Percentiles rank a stretch among this genome's conserved stretches.
Conservation (phyloP, 2,888 invertebrate species). For the Lithophane semibrunnea region DNA sequence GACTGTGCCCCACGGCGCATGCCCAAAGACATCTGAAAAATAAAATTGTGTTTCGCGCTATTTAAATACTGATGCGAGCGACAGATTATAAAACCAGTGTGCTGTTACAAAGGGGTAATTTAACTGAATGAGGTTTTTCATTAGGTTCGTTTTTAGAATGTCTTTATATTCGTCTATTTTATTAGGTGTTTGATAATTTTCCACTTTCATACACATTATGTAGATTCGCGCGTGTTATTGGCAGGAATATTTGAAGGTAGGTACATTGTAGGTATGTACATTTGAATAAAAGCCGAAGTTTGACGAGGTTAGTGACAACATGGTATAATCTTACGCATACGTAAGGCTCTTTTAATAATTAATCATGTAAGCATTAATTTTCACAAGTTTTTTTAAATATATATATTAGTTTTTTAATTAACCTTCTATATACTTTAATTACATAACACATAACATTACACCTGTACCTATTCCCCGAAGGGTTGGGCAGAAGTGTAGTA, state of each 20-base stretch:
- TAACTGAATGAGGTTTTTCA: slow-evolving; percentile 67
- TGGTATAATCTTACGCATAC: not conserved
- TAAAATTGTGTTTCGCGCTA: slow-evolving; percentile 80
- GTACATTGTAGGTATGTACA: not conserved
- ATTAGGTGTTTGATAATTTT: slow-evolving; percentile 60
- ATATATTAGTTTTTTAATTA: too few relatives aligned
- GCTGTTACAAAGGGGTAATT: slow-evolving; percentile 69
- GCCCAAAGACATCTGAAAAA: slow-evolving; percentile 76
- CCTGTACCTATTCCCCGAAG: too few relatives aligned
- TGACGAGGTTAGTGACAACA: not conserved
- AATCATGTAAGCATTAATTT: too few relatives aligned
- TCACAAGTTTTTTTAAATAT: too few relatives aligned
- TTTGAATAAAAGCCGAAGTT: not conserved
- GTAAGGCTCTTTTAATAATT: not conserved
- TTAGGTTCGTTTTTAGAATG: slow-evolving; percentile 60
- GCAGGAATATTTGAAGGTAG: not conserved
- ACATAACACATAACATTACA: too few relatives aligned
- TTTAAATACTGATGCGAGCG: slow-evolving; percentile 79
- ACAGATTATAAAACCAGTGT: slow-evolving; percentile 75
- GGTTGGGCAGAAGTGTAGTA: too few relatives aligned
- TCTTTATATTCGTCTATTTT: slow-evolving; percentile 61
- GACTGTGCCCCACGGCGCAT: slow-evolving; percentile 75
- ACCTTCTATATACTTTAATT: not conserved
- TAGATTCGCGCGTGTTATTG: slow-evolving; percentile 24
- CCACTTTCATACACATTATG: slow-evolving; percentile 22